A percentile compares a stretch with the other conserved stretches of the same genome.
phyloP scores from a whole-genome alignment of 1,140 invertebrate genomes.

The Drosophila tsacasi region DNA sequence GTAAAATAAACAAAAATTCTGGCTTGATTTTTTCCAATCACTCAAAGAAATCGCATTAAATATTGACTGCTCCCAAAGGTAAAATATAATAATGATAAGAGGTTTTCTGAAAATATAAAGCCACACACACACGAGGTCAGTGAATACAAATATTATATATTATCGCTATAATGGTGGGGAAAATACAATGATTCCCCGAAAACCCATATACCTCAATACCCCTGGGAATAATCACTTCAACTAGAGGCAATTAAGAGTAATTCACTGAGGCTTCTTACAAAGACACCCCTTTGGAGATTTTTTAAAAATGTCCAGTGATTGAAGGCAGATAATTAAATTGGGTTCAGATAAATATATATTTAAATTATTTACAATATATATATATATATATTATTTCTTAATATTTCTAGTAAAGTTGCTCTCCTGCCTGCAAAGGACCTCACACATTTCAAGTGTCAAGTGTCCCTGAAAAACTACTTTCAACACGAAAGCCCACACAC shows the following conservation, averaged over 20 bases:
- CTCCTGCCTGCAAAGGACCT: neutral
- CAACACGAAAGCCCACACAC: constrained; percentile 14
- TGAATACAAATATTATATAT: neutral
- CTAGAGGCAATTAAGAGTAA: constrained; percentile 65
- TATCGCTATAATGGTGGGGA: neutral
- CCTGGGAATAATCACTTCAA: constrained; percentile 49
- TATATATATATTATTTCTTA: neutral
- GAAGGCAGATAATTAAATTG: constrained; percentile 45
- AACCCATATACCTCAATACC: neutral
- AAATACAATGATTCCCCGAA: neutral
- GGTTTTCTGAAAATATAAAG: neutral
- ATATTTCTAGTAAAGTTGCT: neutral
- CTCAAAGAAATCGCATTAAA: neutral
- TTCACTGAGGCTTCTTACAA: constrained; percentile 16
- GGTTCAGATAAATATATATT: neutral
- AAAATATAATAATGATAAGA: neutral
- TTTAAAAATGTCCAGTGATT: constrained; percentile 61
- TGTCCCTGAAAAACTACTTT: constrained; percentile 30
- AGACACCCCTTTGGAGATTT: constrained; percentile 61
- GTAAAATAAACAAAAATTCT: too few relatives aligned
- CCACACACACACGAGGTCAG: neutral
- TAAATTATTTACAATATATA: neutral
- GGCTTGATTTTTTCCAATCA: neutral
- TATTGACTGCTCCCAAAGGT: neutral
- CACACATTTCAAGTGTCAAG: constrained; percentile 34